These are phyloP conservation scores for Hylia prasina DNA, from an alignment of 2,113 vertebrate genomes.

Conservation along the genomic window DNA sequence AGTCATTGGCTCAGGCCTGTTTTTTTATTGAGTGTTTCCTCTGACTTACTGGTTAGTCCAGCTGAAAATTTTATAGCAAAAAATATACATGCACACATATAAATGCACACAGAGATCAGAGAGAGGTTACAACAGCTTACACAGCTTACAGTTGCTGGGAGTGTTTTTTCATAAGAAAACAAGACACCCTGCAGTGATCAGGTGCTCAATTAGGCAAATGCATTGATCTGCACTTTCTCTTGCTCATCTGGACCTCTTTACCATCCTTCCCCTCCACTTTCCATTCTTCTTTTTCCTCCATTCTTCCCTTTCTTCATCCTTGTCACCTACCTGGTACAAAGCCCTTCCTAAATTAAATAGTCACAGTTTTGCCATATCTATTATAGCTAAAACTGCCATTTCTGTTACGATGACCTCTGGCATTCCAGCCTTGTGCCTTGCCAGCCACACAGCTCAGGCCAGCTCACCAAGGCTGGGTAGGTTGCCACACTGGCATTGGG, in stretches of 20 bases:
- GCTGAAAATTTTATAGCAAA: background rate
- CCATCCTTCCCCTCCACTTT: background rate
- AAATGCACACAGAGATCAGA: background rate
- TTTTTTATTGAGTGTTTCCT: background rate
- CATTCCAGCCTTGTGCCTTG: background rate
- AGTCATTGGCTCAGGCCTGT: background rate
- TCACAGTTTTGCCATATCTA: background rate
- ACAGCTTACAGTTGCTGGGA: background rate
- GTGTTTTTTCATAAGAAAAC: background rate
- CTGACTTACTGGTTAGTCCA: background rate
- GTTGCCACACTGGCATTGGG: background rate
- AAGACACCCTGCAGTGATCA: background rate
- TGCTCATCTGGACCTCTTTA: background rate
- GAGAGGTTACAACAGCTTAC: background rate
- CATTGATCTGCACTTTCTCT: background rate
- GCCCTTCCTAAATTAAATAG: background rate
- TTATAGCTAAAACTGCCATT: background rate
- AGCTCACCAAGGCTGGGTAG: background rate
- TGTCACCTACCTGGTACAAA: background rate
- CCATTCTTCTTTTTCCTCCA: background rate
- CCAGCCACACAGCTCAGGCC: accelerated
- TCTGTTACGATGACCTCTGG: background rate
- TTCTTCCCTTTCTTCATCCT: background rate
- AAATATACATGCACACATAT: background rate
- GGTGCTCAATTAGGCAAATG: background rate